phyloP scores from a whole-genome alignment of 2,113 vertebrate species.

The Illadopsis cleaveri region DNA sequence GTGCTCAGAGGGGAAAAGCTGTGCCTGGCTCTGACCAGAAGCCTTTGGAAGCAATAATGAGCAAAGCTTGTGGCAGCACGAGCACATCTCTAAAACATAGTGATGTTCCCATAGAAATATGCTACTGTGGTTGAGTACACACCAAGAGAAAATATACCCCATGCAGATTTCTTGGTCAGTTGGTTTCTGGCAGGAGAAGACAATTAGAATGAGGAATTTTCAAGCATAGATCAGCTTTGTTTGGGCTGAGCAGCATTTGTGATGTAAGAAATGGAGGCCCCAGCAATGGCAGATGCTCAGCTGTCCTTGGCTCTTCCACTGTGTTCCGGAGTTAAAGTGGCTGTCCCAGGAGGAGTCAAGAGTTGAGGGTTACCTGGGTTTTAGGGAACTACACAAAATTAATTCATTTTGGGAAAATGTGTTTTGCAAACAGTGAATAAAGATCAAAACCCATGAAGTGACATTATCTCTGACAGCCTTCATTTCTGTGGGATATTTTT shows the following conservation, averaged over 20 bases:
- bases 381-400: background rate
- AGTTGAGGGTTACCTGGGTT: background rate
- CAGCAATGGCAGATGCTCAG: background rate
- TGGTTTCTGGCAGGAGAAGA: background rate
- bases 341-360: background rate
- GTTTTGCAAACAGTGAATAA: background rate
- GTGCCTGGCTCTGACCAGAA: background rate
- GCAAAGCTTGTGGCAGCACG: background rate
- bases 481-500: background rate
- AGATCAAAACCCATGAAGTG: background rate
- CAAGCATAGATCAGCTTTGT: background rate
- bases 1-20: background rate
- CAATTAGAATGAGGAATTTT: background rate
- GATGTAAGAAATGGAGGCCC: background rate
- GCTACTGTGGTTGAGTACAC: background rate
- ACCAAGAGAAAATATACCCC: background rate
- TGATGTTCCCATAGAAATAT: background rate
- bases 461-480: background rate
- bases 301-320: background rate
- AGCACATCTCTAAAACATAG: background rate
- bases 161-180: background rate
- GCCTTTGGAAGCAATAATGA: constrained; percentile 22
- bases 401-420: background rate
- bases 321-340: background rate
- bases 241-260: background rate